phyloP scores from a whole-genome alignment of 2,113 vertebrate species.

The Enhydra lutris region DNA sequence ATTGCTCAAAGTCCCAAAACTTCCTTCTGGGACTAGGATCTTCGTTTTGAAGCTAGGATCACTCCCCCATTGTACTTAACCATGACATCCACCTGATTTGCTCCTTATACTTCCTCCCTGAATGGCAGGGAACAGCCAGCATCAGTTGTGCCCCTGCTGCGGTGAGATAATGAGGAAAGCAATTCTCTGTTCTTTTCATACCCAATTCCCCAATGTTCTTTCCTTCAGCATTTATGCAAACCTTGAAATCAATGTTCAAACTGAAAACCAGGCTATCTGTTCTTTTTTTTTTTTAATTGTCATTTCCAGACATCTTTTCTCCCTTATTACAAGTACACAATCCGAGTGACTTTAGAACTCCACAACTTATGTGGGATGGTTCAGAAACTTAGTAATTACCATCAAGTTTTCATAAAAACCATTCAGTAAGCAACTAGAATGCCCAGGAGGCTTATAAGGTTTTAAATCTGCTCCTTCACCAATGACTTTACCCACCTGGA shows the following conservation, averaged over 20 bases:
- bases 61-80: too few relatives aligned
- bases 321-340: background rate
- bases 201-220: background rate
- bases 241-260: background rate
- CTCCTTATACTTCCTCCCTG: background rate
- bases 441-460: background rate
- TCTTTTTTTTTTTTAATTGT: background rate
- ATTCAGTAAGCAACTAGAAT: background rate
- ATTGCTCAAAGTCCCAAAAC: background rate
- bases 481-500: background rate
- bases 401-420: background rate
- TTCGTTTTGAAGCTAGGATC: background rate
- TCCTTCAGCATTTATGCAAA: background rate
- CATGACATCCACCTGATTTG: background rate
- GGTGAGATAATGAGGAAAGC: background rate
- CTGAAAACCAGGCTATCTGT: background rate
- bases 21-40: background rate
- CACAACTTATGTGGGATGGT: background rate
- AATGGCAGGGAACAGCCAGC: background rate
- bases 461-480: background rate
- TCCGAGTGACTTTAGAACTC: background rate
- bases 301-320: background rate
- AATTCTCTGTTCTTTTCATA: too few relatives aligned
- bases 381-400: background rate
- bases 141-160: accelerated